phyloP scores from a whole-genome alignment of 2,797 vertebrate species.

The Platalea minor region DNA sequence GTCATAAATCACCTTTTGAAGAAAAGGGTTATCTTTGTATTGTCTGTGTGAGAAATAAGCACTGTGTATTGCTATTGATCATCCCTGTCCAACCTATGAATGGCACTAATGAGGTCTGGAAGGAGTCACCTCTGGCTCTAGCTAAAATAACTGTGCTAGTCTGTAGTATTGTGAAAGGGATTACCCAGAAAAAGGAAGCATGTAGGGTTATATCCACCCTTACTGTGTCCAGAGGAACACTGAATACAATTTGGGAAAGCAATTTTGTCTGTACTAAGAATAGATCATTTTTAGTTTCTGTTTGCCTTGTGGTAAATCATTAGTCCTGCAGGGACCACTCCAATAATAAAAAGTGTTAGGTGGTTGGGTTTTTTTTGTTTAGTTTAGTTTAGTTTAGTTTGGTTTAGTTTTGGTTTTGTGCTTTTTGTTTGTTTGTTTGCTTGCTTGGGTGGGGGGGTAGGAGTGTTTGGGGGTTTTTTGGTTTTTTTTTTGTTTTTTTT shows the following conservation, averaged over 20 bases:
- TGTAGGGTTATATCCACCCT: neutral
- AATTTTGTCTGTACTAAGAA: neutral
- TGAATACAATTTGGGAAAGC: neutral
- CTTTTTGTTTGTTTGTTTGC: neutral
- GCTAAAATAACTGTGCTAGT: neutral
- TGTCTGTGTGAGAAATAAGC: neutral
- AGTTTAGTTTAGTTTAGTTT: neutral
- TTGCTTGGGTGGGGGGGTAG: neutral
- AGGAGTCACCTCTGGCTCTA: neutral
- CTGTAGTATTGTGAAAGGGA: neutral
- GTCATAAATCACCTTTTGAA: neutral
- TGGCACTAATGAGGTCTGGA: neutral
- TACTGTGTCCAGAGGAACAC: neutral
- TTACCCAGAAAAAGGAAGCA: neutral
- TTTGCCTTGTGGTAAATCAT: neutral
- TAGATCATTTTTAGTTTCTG: neutral
- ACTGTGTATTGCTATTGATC: neutral
- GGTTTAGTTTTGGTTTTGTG: neutral
- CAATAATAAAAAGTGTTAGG: neutral
- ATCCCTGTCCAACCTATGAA: neutral
- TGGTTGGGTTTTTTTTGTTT: neutral
- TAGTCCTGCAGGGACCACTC: neutral
- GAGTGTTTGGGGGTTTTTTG: neutral
- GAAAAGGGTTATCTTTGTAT: neutral
- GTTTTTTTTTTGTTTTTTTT: neutral